Conservation (phyloP, 2,113 vertebrate species). For the Anas platyrhynchos region DNA sequence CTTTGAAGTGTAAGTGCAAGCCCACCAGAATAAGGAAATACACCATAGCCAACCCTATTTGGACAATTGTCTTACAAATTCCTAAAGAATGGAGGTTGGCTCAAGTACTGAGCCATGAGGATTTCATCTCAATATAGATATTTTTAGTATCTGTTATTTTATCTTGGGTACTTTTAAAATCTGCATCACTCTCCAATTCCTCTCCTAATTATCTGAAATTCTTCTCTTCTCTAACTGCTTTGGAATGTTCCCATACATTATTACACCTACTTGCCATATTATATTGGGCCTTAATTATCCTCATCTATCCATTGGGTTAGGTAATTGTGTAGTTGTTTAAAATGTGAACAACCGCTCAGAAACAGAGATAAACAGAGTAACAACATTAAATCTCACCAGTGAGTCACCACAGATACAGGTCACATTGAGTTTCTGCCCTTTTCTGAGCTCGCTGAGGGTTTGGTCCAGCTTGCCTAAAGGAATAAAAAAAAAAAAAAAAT, state of each 20-base stretch:
- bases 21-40: neutral
- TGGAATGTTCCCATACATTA: conserved; percentile 23
- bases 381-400: neutral
- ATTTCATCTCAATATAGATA: conserved; percentile 31
- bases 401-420: conserved; percentile 1
- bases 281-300: neutral
- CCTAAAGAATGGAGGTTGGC: conserved; percentile 24
- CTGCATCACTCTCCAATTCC: conserved; percentile 18
- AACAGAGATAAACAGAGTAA: neutral
- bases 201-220: conserved; percentile 47
- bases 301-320: neutral
- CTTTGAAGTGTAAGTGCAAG: neutral
- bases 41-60: neutral
- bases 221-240: conserved; percentile 15
- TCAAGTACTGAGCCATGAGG: conserved; percentile 11
- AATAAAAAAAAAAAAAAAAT: neutral
- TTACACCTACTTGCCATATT: neutral
- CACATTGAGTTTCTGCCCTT: neutral
- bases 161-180: neutral
- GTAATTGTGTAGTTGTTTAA: neutral
- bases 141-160: conserved; percentile 60
- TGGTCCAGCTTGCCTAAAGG: neutral
- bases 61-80: neutral
- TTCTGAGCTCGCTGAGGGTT: neutral
- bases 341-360: neutral